Evolutionary conservation across 1,140 invertebrate species (phyloP).

Genomic region (Holotrichia oblita): DNA sequence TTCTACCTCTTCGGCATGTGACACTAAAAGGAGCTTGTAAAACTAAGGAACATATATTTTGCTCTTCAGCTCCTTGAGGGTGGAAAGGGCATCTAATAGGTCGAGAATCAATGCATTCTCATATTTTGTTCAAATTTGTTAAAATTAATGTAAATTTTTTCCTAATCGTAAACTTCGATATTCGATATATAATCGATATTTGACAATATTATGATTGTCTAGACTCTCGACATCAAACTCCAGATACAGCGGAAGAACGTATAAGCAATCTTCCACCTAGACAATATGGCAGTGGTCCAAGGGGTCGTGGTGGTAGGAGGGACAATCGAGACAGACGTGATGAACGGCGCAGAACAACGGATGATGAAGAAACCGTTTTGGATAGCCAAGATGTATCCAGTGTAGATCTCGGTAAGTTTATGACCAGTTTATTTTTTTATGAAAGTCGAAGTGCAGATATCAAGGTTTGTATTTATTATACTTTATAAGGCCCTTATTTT

Average conservation of each 20-base stretch:
- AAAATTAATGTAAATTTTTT: too few species aligned
- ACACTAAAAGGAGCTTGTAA: too few species aligned
- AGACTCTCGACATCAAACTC: conserved; percentile 68
- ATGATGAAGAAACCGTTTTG: conserved; percentile 81
- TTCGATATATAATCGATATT: too few species aligned
- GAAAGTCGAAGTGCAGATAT: conserved; percentile 20
- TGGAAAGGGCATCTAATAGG: too few species aligned
- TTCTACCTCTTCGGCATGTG: too few species aligned
- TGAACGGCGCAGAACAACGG: conserved; percentile 74
- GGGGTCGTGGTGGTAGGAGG: conserved; percentile 58
- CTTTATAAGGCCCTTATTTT: conserved; percentile 13
- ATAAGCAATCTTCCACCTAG: conserved; percentile 64
- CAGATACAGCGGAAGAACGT: conserved; percentile 67
- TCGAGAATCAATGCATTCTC: too few species aligned
- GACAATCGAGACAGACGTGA: conserved; percentile 69
- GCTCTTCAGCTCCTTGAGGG: too few species aligned
- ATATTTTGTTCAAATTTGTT: too few species aligned
- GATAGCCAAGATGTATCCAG: conserved; percentile 82
- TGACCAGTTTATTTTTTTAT: background rate
- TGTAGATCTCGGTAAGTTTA: conserved; percentile 75
- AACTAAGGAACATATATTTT: too few species aligned
- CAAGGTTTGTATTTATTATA: conserved; percentile 18
- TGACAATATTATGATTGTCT: conserved; percentile 23
- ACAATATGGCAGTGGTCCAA: conserved; percentile 61
- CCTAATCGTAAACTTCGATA: too few species aligned